Conservation (phyloP, 92 coral and sea anemone species). For the Meandrina meandrites region DNA sequence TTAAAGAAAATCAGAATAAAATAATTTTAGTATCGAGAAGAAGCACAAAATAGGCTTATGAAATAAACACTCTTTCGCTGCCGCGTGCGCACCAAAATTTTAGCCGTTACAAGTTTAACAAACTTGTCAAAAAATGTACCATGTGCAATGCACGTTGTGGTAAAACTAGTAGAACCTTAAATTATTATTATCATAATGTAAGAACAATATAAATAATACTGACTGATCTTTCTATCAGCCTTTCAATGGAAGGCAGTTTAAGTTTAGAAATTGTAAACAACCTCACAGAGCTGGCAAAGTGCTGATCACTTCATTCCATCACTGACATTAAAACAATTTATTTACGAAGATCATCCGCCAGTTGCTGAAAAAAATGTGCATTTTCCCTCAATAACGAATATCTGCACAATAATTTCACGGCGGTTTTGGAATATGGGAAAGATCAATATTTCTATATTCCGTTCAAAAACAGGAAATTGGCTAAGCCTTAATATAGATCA, state of each 20-base stretch:
- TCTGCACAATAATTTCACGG: neutral
- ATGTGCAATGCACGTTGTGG: neutral
- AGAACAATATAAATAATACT: neutral
- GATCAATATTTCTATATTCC: slow-evolving; percentile 19
- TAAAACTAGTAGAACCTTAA: neutral
- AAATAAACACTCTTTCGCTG: neutral
- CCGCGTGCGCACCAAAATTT: neutral
- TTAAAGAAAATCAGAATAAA: neutral
- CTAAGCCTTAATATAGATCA: neutral
- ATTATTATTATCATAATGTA: neutral
- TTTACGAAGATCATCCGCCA: neutral
- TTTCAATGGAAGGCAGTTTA: neutral
- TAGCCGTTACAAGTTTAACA: neutral
- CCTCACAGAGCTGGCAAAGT: neutral
- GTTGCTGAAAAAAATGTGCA: neutral
- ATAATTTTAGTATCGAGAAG: neutral
- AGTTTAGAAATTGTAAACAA: neutral
- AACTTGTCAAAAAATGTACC: neutral
- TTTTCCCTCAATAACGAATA: neutral
- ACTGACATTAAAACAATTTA: neutral
- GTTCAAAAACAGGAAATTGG: slow-evolving; percentile 26
- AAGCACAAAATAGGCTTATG: neutral
- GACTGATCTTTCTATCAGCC: neutral
- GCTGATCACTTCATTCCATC: neutral
- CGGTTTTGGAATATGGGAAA: neutral